phyloP scores from a whole-genome alignment of 1,140 invertebrate genomes.

The Panagrolaimus sp. region DNA sequence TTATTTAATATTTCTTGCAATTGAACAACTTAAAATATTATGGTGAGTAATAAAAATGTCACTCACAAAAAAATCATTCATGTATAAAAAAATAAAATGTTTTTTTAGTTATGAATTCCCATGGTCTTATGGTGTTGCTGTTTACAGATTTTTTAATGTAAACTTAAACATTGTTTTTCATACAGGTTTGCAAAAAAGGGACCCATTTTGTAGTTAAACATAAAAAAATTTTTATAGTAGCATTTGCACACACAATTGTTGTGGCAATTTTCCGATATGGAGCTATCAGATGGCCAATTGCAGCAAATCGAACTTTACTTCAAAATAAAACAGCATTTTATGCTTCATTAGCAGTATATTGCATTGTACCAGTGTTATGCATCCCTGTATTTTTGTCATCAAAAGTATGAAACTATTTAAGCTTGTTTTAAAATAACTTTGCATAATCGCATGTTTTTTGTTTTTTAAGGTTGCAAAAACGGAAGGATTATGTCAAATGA shows the following conservation, averaged over 20 bases:
- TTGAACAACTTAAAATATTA: neutral
- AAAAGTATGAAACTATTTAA: neutral
- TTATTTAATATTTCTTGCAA: slow-evolving; percentile 1
- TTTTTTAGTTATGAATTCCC: neutral
- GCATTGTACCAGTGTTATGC: slow-evolving; percentile 3
- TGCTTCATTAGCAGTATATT: neutral
- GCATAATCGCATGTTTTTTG: neutral
- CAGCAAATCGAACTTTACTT: slow-evolving; percentile 1
- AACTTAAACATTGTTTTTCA: slow-evolving; percentile 8
- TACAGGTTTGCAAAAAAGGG: slow-evolving; percentile 8
- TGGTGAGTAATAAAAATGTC: neutral
- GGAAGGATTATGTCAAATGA: neutral
- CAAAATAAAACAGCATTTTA: neutral
- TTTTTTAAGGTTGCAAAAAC: neutral
- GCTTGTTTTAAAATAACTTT: no score
- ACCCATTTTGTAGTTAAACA: neutral
- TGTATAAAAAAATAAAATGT: neutral
- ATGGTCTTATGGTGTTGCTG: neutral
- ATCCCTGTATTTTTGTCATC: neutral
- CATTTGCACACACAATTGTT: neutral
- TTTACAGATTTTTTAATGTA: neutral
- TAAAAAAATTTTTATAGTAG: neutral
- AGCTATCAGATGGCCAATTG: slow-evolving; percentile 4
- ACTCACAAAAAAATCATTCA: no score
- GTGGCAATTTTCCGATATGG: slow-evolving; percentile 8